These are phyloP conservation scores for Sigmodon hispidus DNA, from an alignment of 2,113 vertebrate species.

Conservation along the genomic window DNA sequence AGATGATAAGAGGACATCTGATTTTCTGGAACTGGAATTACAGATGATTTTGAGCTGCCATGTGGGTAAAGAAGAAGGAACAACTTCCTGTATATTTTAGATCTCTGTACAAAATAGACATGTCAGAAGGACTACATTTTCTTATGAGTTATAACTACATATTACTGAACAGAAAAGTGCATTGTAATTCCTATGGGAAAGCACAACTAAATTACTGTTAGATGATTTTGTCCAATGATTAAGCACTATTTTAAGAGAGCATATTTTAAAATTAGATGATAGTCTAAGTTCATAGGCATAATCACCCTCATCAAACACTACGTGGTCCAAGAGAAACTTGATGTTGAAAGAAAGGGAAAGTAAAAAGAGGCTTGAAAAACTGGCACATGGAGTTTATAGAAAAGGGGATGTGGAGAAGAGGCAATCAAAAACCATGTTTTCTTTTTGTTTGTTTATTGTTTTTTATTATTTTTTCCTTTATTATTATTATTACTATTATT, in stretches of 20 bases:
- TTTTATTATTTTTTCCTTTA: too few relatives aligned
- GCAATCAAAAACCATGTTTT: not conserved
- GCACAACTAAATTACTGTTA: constrained; percentile 23
- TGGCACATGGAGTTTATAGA: not conserved
- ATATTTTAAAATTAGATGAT: constrained; percentile 47
- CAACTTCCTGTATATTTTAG: constrained; percentile 26
- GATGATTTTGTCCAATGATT: not conserved
- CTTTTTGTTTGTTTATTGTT: too few relatives aligned
- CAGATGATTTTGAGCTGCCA: not conserved
- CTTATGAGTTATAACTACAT: constrained; percentile 49
- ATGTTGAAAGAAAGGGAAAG: not conserved
- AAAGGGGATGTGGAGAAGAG: not conserved
- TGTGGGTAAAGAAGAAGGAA: not conserved
- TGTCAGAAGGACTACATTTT: not conserved
- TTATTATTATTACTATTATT: too few relatives aligned
- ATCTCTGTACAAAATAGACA: not conserved
- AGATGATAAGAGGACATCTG: not conserved
- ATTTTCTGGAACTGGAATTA: not conserved
- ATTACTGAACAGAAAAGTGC: constrained; percentile 36
- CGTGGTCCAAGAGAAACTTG: not conserved
- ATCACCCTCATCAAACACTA: not conserved
- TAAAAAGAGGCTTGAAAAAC: not conserved
- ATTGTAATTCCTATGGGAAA: constrained; percentile 13
- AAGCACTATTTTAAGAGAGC: not conserved
- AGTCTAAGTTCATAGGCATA: not conserved